Percentiles rank a stretch among this genome's conserved stretches.
Conservation (phyloP, 2,113 vertebrate genomes). For the Siphamia tubifer region DNA sequence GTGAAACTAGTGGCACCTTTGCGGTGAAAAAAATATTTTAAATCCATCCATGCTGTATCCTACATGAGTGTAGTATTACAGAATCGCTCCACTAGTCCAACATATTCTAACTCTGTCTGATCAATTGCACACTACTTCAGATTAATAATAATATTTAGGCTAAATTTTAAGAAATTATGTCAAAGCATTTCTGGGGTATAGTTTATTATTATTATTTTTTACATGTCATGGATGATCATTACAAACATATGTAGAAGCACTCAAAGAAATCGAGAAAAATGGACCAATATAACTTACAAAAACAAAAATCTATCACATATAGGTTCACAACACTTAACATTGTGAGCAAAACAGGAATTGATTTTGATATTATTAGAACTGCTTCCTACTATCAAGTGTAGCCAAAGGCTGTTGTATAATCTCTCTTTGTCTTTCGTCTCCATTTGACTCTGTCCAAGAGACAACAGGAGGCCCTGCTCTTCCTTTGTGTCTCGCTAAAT, state of each 20-base stretch:
- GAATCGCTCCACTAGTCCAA: too few species aligned
- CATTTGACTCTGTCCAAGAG: slow-evolving; percentile 39
- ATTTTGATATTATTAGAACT: background rate
- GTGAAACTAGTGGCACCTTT: too few species aligned
- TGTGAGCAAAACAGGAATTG: background rate
- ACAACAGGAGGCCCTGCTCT: slow-evolving; percentile 29
- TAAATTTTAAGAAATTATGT: too few species aligned
- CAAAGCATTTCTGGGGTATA: too few species aligned
- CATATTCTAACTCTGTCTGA: too few species aligned
- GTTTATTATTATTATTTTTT: too few species aligned
- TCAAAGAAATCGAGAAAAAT: background rate
- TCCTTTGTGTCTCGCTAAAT: slow-evolving; percentile 38
- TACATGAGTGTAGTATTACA: too few species aligned
- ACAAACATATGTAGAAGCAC: background rate
- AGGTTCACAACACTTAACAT: background rate
- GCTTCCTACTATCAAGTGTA: background rate
- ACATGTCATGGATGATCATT: too few species aligned
- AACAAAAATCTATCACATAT: background rate
- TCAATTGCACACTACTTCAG: too few species aligned
- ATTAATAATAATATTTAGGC: too few species aligned
- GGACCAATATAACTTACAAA: background rate
- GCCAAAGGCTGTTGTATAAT: slow-evolving; percentile 19
- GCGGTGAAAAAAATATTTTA: too few species aligned
- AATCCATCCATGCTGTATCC: too few species aligned
- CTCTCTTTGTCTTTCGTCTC: background rate